A percentile compares a stretch with the other conserved stretches of the same genome.
phyloP scores from a whole-genome alignment of 2,888 invertebrate species.

The Hemicrepidius hirtus region DNA sequence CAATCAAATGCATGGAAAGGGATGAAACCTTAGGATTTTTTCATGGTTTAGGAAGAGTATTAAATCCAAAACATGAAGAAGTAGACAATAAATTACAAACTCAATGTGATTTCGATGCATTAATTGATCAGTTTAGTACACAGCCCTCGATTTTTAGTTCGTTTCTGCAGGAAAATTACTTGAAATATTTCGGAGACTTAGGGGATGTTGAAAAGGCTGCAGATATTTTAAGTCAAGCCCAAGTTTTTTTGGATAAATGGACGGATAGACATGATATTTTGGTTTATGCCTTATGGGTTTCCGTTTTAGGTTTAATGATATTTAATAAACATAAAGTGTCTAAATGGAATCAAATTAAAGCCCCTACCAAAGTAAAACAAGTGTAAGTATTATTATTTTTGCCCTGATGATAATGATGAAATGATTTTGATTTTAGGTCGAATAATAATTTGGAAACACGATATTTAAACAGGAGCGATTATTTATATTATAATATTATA shows the following conservation, averaged over 20 bases:
- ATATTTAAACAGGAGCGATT: slow-evolving; percentile 59
- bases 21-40: slow-evolving; percentile 83
- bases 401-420: too few relatives aligned
- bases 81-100: slow-evolving; percentile 72
- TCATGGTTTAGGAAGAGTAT: slow-evolving; percentile 84
- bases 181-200: slow-evolving; percentile 80
- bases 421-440: slow-evolving; percentile 45
- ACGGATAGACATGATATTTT: slow-evolving; percentile 70
- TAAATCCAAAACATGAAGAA: slow-evolving; percentile 81
- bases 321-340: slow-evolving; percentile 80
- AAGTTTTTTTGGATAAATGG: slow-evolving; percentile 81
- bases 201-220: slow-evolving; percentile 78
- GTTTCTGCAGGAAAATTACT: slow-evolving; percentile 85
- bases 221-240: slow-evolving; percentile 82
- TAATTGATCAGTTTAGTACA: slow-evolving; percentile 80
- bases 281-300: slow-evolving; percentile 77
- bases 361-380: slow-evolving; percentile 66
- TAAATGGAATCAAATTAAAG: slow-evolving; percentile 85
- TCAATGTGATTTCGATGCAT: slow-evolving; percentile 78
- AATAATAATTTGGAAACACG: slow-evolving; percentile 26
- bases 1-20: slow-evolving; percentile 74
- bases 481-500: slow-evolving; percentile 64
- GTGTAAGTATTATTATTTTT: slow-evolving; percentile 52
- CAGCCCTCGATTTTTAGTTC: slow-evolving; percentile 80
- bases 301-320: slow-evolving; percentile 83